A percentile compares a stretch with the other conserved stretches of the same genome.
These are phyloP conservation scores for Camarhynchus parvulus DNA, from an alignment of 2,113 vertebrate genomes.

Conservation along the genomic window DNA sequence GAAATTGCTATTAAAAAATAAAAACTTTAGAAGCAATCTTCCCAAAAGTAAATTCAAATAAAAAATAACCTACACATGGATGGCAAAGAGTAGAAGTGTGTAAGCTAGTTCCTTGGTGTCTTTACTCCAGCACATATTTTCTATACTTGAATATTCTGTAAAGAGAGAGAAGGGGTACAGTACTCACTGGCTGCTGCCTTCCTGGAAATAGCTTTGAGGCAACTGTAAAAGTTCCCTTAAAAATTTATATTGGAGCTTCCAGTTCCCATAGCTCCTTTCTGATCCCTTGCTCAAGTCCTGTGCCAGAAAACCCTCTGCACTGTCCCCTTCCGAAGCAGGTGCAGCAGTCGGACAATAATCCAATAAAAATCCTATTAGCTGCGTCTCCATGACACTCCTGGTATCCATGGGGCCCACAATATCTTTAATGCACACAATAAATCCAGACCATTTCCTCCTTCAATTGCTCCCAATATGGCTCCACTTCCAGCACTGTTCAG, in stretches of 20 bases:
- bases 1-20: neutral
- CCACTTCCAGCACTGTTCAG: conserved; percentile 54
- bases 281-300: conserved; percentile 21
- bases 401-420: conserved; percentile 77
- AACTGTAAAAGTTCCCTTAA: neutral
- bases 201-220: neutral
- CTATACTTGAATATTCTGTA: neutral
- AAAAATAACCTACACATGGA: neutral
- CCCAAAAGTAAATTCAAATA: neutral
- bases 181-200: neutral
- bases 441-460: conserved; percentile 76
- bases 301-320: conserved; percentile 60
- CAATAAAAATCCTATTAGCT: conserved; percentile 81
- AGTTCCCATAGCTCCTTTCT: conserved; percentile 24
- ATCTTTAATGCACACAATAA: conserved; percentile 80
- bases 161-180: neutral
- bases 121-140: neutral
- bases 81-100: neutral
- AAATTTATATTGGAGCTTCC: conserved; percentile 8
- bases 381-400: conserved; percentile 72
- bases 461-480: conserved; percentile 76
- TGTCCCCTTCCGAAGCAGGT: conserved; percentile 72
- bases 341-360: conserved; percentile 74
- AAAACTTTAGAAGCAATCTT: neutral
- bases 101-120: neutral